A percentile compares a stretch with the other conserved stretches of the same genome.
Conservation (phyloP, 2,888 invertebrate genomes). For the Didymodactylos carnosus region DNA sequence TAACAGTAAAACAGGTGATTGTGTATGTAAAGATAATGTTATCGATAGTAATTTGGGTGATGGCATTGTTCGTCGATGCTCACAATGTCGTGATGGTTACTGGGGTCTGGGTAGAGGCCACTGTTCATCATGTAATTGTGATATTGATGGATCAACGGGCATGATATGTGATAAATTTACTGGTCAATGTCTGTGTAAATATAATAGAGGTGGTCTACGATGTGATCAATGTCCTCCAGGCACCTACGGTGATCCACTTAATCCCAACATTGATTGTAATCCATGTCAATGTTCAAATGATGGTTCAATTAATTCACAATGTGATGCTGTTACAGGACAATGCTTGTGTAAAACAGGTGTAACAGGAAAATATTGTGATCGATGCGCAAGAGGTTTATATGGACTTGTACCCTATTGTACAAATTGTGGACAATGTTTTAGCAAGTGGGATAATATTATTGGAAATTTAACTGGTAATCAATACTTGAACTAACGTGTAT, state of each 20-base stretch:
- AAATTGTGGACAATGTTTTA: slow-evolving; percentile 93
- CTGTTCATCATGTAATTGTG: slow-evolving; percentile 68
- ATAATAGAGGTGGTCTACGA: slow-evolving; percentile 60
- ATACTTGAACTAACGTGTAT: too few species aligned
- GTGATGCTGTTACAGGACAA: slow-evolving; percentile 64
- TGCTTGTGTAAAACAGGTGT: slow-evolving; percentile 67
- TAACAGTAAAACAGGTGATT: not conserved
- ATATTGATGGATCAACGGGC: slow-evolving; percentile 47
- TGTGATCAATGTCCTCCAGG: slow-evolving; percentile 76
- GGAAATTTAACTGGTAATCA: slow-evolving; percentile 42
- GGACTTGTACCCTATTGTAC: slow-evolving; percentile 72
- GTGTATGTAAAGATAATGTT: not conserved
- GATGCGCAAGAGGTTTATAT: slow-evolving; percentile 70
- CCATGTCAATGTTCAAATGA: slow-evolving; percentile 10
- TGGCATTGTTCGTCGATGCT: not conserved
- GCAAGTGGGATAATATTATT: slow-evolving; percentile 83
- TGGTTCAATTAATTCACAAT: slow-evolving; percentile 62
- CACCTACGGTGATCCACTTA: slow-evolving; percentile 49
- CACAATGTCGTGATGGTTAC: slow-evolving; percentile 21
- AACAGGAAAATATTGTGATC: slow-evolving; percentile 61
- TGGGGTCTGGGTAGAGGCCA: slow-evolving; percentile 54
- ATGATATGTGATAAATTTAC: slow-evolving; percentile 63
- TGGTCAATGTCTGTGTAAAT: slow-evolving; percentile 64
- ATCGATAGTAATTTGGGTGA: not conserved
- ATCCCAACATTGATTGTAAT: slow-evolving; percentile 39